A percentile compares a stretch with the other conserved stretches of the same genome.
These are phyloP conservation scores for Osmoderma eremita DNA, from an alignment of 2,888 invertebrate species.

Conservation along the genomic window DNA sequence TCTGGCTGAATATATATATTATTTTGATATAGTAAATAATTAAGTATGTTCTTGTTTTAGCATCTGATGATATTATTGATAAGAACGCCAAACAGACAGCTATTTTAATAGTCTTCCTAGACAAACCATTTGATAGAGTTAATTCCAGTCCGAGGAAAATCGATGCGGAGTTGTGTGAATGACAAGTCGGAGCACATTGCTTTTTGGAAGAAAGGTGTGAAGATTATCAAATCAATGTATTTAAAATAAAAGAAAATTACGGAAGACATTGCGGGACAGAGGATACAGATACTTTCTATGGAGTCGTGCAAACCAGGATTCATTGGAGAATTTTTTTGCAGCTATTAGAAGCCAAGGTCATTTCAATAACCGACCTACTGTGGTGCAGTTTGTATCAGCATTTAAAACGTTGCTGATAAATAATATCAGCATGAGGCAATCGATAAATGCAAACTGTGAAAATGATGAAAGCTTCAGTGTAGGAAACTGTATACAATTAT, in stretches of 20 bases:
- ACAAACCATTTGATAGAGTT: no score
- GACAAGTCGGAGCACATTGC: no score
- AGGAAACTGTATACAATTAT: not conserved
- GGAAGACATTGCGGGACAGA: no score
- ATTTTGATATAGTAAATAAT: no score
- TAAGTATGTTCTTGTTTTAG: not conserved
- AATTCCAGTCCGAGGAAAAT: no score
- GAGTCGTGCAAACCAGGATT: not conserved
- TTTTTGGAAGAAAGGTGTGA: no score
- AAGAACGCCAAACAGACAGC: not conserved
- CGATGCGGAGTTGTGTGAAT: no score
- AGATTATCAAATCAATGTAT: no score
- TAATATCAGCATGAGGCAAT: not conserved
- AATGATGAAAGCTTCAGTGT: not conserved
- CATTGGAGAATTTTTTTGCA: not conserved
- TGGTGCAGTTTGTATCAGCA: not conserved
- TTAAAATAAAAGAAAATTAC: no score
- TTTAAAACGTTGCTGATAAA: not conserved
- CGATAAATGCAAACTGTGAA: not conserved
- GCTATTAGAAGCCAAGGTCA: not conserved
- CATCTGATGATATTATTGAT: not conserved
- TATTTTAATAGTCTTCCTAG: no score
- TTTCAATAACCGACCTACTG: not conserved
- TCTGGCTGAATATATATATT: not conserved
- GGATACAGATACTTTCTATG: no score